A percentile compares a stretch with the other conserved stretches of the same genome.
These are phyloP conservation scores for Dryobates pubescens DNA, from an alignment of 2,797 vertebrate species.

Conservation along the genomic window DNA sequence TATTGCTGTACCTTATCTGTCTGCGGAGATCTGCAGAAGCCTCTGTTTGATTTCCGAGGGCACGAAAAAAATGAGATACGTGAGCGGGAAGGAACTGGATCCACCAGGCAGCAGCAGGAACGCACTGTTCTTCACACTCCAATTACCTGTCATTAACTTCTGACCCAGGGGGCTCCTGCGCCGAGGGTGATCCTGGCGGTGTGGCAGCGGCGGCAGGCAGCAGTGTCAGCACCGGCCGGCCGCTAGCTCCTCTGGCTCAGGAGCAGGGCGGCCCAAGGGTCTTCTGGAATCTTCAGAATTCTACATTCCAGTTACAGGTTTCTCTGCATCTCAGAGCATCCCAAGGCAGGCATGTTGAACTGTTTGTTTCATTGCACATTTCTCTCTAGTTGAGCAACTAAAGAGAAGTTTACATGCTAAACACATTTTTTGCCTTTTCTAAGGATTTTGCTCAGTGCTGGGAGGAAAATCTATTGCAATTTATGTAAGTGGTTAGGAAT, in stretches of 20 bases:
- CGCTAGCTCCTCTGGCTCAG: accelerated
- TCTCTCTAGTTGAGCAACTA: not conserved
- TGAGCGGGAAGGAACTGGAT: not conserved
- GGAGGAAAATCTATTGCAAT: not conserved
- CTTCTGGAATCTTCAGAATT: accelerated
- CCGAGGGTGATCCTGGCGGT: accelerated
- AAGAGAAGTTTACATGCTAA: not conserved
- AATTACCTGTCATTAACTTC: accelerated
- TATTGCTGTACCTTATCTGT: not conserved
- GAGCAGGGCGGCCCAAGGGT: accelerated
- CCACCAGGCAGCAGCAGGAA: not conserved
- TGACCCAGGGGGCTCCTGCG: accelerated
- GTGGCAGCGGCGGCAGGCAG: not conserved
- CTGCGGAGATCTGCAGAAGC: not conserved
- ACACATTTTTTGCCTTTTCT: no score
- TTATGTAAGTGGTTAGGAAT: not conserved
- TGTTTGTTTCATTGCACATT: accelerated
- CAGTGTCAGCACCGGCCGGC: accelerated
- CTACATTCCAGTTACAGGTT: accelerated
- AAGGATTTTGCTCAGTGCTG: not conserved
- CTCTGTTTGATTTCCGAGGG: not conserved
- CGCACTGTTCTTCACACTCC: not conserved
- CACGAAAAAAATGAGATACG: not conserved
- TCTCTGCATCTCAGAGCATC: accelerated
- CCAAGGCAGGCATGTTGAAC: not conserved